phyloP scores from a whole-genome alignment of 2,113 vertebrate genomes.

The Pongo abelii region DNA sequence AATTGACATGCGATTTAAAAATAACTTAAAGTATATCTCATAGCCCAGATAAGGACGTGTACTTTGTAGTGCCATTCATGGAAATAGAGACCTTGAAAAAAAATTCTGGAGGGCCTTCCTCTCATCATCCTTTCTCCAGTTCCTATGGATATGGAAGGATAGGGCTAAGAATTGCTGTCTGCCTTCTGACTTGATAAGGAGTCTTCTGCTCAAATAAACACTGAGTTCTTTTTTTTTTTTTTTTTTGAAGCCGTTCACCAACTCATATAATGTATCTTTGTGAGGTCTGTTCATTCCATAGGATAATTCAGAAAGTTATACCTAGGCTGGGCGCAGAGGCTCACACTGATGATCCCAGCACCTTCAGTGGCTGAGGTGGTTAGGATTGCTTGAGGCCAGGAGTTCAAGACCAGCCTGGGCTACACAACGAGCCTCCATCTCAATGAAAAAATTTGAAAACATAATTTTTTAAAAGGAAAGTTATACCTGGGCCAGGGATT shows the following conservation, averaged over 20 bases:
- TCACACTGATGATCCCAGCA: no score
- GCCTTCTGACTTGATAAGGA: not conserved
- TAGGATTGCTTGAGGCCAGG: no score
- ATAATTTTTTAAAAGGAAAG: not conserved
- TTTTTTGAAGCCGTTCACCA: not conserved
- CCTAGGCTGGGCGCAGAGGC: not conserved
- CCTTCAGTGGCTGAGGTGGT: no score
- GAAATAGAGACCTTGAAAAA: not conserved
- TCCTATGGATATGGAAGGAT: not conserved
- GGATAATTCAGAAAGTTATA: constrained; percentile 10
- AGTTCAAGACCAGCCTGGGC: no score
- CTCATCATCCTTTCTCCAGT: not conserved
- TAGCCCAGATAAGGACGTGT: not conserved
- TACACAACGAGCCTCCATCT: no score
- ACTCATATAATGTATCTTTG: not conserved
- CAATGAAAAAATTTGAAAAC: no score
- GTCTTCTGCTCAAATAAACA: not conserved
- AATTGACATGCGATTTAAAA: not conserved
- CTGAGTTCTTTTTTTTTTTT: not conserved
- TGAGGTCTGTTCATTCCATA: not conserved
- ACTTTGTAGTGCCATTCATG: not conserved
- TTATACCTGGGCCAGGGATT: constrained; percentile 50
- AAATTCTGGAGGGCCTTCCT: not conserved
- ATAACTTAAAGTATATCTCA: not conserved
- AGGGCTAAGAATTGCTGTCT: not conserved